Percentiles rank a stretch among this genome's conserved stretches.
These are phyloP conservation scores for Harpalus rubripes DNA, from an alignment of 2,888 invertebrate genomes.

Conservation along the genomic window DNA sequence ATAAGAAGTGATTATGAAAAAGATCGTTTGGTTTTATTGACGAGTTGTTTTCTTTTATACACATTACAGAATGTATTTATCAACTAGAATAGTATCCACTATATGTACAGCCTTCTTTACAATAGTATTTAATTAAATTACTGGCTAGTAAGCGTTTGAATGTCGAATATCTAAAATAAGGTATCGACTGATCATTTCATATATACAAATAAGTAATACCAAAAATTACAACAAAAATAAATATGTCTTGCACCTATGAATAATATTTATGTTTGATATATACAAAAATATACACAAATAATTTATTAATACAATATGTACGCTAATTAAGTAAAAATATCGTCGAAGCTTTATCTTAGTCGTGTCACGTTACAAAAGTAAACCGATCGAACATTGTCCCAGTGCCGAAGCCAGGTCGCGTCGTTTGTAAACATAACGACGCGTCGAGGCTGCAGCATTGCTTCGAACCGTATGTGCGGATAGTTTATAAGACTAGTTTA, in stretches of 20 bases:
- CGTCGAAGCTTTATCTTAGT: slow-evolving; percentile 54
- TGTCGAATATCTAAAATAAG: slow-evolving; percentile 62
- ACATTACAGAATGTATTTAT: slow-evolving; percentile 64
- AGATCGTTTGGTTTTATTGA: slow-evolving; percentile 64
- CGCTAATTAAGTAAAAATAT: slow-evolving; percentile 62
- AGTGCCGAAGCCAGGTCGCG: slow-evolving; percentile 7
- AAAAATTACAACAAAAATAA: slow-evolving; percentile 64
- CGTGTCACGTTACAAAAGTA: slow-evolving; percentile 49
- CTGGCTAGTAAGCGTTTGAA: slow-evolving; percentile 62
- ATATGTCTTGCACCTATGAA: slow-evolving; percentile 59
- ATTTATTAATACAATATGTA: slow-evolving; percentile 58
- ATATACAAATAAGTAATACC: slow-evolving; percentile 58
- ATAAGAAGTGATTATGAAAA: slow-evolving; percentile 53
- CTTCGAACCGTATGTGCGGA: slow-evolving; percentile 51
- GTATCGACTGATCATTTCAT: slow-evolving; percentile 58
- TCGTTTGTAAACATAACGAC: not conserved
- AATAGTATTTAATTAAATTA: slow-evolving; percentile 61
- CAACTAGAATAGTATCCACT: slow-evolving; percentile 59
- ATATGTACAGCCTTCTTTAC: slow-evolving; percentile 59
- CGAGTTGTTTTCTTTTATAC: slow-evolving; percentile 61
- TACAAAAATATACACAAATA: slow-evolving; percentile 62
- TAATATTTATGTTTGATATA: slow-evolving; percentile 58
- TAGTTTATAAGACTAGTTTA: slow-evolving; percentile 62
- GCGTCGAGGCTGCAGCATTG: slow-evolving; percentile 8
- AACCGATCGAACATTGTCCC: slow-evolving; percentile 32